Evolutionary conservation across 2,888 invertebrate species (phyloP).

Genomic region (Galerucella pusilla): DNA sequence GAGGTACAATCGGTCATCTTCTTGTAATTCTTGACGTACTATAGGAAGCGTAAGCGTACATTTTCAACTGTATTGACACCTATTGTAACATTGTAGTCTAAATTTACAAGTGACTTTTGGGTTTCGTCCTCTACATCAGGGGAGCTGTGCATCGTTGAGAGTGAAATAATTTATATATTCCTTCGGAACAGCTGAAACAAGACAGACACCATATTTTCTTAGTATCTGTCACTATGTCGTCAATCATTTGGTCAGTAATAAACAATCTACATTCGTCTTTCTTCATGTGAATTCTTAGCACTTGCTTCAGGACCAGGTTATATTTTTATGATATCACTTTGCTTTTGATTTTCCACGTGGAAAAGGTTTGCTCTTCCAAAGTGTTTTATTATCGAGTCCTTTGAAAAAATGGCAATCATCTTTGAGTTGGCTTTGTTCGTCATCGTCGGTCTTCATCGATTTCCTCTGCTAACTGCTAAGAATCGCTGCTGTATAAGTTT

Average conservation of each 20-base stretch:
- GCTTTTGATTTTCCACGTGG: too few species aligned
- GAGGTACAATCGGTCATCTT: background rate
- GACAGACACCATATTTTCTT: slow-evolving; percentile 13
- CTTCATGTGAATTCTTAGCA: too few species aligned
- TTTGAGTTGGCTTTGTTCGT: background rate
- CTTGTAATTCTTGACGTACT: slow-evolving; percentile 16
- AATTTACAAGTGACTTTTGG: slow-evolving; percentile 45
- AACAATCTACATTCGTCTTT: too few species aligned
- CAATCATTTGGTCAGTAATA: too few species aligned
- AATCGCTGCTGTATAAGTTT: too few species aligned
- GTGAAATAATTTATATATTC: slow-evolving; percentile 44
- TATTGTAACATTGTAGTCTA: slow-evolving; percentile 50
- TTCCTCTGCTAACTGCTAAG: background rate
- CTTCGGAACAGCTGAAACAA: slow-evolving; percentile 39
- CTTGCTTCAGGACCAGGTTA: too few species aligned
- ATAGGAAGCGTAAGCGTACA: slow-evolving; percentile 3
- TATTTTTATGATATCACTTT: too few species aligned
- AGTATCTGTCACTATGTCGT: too few species aligned
- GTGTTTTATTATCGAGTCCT: too few species aligned
- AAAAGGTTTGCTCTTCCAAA: too few species aligned
- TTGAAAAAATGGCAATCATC: too few species aligned
- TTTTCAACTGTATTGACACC: slow-evolving; percentile 53
- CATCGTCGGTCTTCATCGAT: background rate
- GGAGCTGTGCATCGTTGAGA: slow-evolving; percentile 43
- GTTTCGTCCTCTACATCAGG: slow-evolving; percentile 23